A percentile compares a stretch with the other conserved stretches of the same genome.
These are phyloP conservation scores for Hoplostethus atlanticus DNA, from an alignment of 2,797 vertebrate genomes.

Conservation along the genomic window DNA sequence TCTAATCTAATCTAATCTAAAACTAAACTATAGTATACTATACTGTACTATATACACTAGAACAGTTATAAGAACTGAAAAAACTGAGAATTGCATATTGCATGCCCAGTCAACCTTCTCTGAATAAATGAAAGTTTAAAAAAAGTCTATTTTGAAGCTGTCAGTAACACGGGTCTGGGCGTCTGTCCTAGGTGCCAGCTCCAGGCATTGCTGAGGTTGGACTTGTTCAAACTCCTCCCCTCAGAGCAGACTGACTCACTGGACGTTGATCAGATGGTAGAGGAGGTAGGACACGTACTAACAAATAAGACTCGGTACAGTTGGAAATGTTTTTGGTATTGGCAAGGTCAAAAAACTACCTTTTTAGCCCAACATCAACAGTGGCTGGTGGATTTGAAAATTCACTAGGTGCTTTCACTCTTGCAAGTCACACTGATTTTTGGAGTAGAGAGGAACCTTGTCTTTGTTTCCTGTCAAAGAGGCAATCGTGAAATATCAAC, in stretches of 20 bases:
- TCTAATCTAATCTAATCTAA: too few relatives aligned
- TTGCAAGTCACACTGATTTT: too few relatives aligned
- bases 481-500: not conserved
- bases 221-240: conserved; percentile 87
- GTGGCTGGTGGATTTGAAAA: not conserved
- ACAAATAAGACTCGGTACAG: not conserved
- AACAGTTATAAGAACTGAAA: too few relatives aligned
- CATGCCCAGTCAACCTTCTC: not conserved
- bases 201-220: conserved; percentile 91
- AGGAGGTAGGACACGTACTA: conserved; percentile 85
- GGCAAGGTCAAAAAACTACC: not conserved
- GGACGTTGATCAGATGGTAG: conserved; percentile 86
- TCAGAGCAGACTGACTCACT: conserved; percentile 65
- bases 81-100: too few relatives aligned
- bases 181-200: conserved; percentile 88
- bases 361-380: not conserved
- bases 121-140: not conserved
- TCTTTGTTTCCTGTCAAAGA: too few relatives aligned
- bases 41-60: too few relatives aligned
- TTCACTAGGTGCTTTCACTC: too few relatives aligned
- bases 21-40: too few relatives aligned
- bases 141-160: not conserved
- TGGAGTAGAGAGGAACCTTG: too few relatives aligned
- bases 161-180: conserved; percentile 10
- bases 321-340: too few relatives aligned